phyloP scores from a whole-genome alignment of 2,113 vertebrate genomes.

The Cranoglanis bouderius region DNA sequence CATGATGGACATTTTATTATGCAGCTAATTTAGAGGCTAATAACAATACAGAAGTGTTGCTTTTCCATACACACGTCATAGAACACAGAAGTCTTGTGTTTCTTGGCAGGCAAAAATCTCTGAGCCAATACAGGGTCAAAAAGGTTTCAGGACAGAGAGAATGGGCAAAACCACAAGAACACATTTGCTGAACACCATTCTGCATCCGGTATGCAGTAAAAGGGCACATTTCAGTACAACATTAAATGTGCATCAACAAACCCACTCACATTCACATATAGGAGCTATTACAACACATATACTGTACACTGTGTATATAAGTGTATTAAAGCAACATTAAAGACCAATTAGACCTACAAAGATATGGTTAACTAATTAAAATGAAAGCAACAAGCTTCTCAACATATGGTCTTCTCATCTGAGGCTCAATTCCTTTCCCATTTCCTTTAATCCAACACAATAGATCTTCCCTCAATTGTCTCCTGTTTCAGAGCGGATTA shows the following conservation, averaged over 20 bases:
- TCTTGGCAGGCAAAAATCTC: neutral
- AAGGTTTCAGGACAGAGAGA: conserved; percentile 19
- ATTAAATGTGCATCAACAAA: neutral
- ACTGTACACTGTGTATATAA: neutral
- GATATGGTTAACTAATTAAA: conserved; percentile 30
- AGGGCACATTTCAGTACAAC: neutral
- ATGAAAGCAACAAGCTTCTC: conserved; percentile 51
- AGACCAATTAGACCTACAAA: neutral
- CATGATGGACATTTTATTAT: neutral
- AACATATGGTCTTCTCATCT: conserved; percentile 60
- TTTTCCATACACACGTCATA: neutral
- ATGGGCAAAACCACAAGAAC: conserved; percentile 4
- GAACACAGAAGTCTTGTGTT: neutral
- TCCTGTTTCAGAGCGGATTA: conserved; percentile 54
- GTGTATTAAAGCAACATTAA: neutral
- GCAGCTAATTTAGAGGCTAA: neutral
- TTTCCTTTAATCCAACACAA: conserved; percentile 69
- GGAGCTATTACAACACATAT: neutral
- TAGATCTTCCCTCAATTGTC: conserved; percentile 77
- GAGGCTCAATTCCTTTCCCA: conserved; percentile 49
- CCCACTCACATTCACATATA: conserved; percentile 1
- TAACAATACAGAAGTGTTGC: neutral
- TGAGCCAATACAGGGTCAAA: conserved; percentile 8
- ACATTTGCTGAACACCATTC: neutral
- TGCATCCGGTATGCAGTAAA: neutral